Base-by-base conservation (phyloP, 2,888 invertebrate species). In the Rhagonycha lutea region DNA sequence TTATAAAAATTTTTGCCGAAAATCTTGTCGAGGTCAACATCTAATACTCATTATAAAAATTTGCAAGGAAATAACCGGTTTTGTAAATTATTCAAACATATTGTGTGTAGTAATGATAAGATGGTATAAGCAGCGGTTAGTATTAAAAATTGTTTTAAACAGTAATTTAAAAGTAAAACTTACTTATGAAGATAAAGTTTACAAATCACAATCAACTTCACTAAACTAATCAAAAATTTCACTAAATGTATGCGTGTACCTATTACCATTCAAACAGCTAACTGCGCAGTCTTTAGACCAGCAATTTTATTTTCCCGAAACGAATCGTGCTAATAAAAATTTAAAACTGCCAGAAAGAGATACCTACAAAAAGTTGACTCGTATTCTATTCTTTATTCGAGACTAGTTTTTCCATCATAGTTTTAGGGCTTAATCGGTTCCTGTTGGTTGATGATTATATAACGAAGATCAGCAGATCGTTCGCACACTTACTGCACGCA, bases 391-490 rank as follows among this genome's bases (percentile, higher is more conserved):
- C 72, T 76, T 70, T 70, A 76, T 73, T 74, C 68, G 62, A 61
- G 74, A 77, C 74, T 74, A 68, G 76, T 77, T 74, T 76, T 77
- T 68, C 71, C 62, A 24, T 61, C 29, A 47, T n/a, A 47, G 65
- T 74, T 77, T 77, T 71, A 74, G 74, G 74, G 68, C 29, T 63
- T 70, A 75, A 75, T 75, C 71, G 75, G 71, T 75, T 75, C 75
- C 75, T 75, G 75, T 68, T 75, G 68, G 68, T 62, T 68, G 71
- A 29, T 24, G 60, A 70, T 70, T 75, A 70, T 70, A 71, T 75
- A 70, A 75, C 71, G 71, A 75, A 75, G 75, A 68, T 75, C 75
- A 75, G 60, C 70, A 68, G 68, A 71, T 68, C 71, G 70, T 60
- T 72, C 69, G 67, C 61, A 70, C 75, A 68, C 32, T 70, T 68